Evolutionary conservation across 2,113 vertebrate genomes (phyloP).

Genomic region (Passer montanus): DNA sequence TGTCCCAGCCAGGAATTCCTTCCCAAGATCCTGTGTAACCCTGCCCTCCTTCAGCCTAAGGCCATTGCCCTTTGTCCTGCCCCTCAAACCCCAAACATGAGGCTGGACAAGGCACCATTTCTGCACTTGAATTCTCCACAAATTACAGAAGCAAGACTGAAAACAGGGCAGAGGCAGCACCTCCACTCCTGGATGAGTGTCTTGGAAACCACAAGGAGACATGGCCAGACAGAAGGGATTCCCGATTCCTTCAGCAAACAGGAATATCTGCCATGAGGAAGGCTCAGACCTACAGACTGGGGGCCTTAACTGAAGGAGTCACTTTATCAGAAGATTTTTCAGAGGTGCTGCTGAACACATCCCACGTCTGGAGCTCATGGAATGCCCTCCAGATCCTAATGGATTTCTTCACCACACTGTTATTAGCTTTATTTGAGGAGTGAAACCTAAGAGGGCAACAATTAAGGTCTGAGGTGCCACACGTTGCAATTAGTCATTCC

Average conservation of each 20-base stretch:
- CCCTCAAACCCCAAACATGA: accelerated
- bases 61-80: neutral
- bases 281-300: neutral
- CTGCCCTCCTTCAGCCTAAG: neutral
- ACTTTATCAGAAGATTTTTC: accelerated
- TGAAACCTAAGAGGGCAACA: neutral
- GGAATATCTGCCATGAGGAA: neutral
- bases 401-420: neutral
- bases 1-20: neutral
- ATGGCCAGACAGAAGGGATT: accelerated
- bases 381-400: neutral
- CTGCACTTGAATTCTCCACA: neutral
- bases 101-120: neutral
- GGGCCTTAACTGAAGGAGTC: neutral
- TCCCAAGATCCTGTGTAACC: neutral
- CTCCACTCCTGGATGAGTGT: neutral
- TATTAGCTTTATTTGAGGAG: neutral
- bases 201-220: neutral
- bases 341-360: neutral
- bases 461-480: neutral
- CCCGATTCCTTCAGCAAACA: neutral
- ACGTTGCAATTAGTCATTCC: accelerated
- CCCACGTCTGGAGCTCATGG: accelerated
- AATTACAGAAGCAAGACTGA: neutral
- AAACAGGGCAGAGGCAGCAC: neutral